Evolutionary conservation across 2,888 invertebrate genomes (phyloP).

Genomic region (Brachyptera risi): DNA sequence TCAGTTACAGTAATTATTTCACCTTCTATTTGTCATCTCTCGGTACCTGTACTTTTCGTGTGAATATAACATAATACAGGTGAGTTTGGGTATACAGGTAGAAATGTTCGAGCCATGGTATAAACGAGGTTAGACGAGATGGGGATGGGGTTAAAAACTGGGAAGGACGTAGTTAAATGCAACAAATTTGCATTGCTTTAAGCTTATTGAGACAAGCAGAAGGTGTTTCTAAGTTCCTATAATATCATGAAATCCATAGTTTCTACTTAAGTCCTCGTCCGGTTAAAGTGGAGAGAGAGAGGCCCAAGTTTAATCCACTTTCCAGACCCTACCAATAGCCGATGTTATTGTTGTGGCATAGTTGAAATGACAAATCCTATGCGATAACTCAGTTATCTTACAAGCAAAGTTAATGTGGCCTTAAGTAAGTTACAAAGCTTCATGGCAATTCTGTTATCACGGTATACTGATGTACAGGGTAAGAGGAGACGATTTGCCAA

Average conservation of each 20-base stretch:
- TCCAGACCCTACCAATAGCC: slow-evolving; percentile 1
- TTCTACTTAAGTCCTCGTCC: slow-evolving; percentile 13
- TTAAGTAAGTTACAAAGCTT: slow-evolving; percentile 12
- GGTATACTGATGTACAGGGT: neutral
- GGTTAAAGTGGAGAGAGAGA: neutral
- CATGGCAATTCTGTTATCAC: neutral
- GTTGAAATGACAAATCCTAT: slow-evolving; percentile 15
- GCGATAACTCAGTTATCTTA: slow-evolving; percentile 15
- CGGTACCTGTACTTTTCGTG: too few species aligned
- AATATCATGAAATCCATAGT: slow-evolving; percentile 20
- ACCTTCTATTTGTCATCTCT: too few species aligned
- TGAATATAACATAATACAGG: too few species aligned
- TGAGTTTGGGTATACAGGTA: too few species aligned
- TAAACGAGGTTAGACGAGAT: too few species aligned
- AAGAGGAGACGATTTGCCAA: too few species aligned
- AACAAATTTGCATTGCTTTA: slow-evolving; percentile 14
- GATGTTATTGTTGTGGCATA: slow-evolving; percentile 16
- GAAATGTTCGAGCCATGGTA: too few species aligned
- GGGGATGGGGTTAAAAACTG: too few species aligned
- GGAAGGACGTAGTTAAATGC: neutral
- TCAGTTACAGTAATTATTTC: too few species aligned
- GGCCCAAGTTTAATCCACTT: slow-evolving; percentile 11
- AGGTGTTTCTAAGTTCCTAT: slow-evolving; percentile 14
- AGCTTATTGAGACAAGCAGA: slow-evolving; percentile 1
- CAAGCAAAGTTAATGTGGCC: slow-evolving; percentile 10